Evolutionary conservation across 2,888 invertebrate genomes (phyloP).

Genomic region (Tetheella fluctuosa): DNA sequence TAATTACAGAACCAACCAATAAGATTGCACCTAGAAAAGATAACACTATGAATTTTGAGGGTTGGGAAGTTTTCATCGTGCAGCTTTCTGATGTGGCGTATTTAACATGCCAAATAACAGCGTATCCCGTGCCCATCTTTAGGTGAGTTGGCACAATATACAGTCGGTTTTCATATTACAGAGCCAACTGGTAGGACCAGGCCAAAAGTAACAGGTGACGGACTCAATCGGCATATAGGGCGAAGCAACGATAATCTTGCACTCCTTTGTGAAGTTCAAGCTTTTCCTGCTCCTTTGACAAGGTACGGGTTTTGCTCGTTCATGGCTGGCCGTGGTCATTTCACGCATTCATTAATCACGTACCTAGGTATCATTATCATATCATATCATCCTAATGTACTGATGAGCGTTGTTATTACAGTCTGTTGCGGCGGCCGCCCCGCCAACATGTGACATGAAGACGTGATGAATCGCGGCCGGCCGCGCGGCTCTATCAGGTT

Average conservation of each 20-base stretch:
- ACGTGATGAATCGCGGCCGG: constrained; percentile 81
- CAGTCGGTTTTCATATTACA: constrained; percentile 72
- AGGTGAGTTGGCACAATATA: constrained; percentile 84
- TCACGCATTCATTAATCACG: constrained; percentile 81
- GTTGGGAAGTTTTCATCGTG: constrained; percentile 86
- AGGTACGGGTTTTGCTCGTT: constrained; percentile 84
- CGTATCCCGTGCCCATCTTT: constrained; percentile 87
- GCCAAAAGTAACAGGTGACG: constrained; percentile 86
- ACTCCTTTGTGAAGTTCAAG: constrained; percentile 91
- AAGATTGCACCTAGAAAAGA: constrained; percentile 86
- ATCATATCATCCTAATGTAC: constrained; percentile 70
- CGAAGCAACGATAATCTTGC: constrained; percentile 80
- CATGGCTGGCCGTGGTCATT: constrained; percentile 68
- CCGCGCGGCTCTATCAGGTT: constrained; percentile 71
- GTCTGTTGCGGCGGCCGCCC: constrained; percentile 74
- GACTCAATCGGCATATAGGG: constrained; percentile 84
- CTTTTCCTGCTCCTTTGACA: constrained; percentile 90
- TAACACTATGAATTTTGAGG: constrained; percentile 82
- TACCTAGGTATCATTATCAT: constrained; percentile 64
- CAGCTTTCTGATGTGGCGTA: constrained; percentile 79
- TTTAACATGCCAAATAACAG: constrained; percentile 87
- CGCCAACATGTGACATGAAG: constrained; percentile 75
- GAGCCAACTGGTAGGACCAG: constrained; percentile 89
- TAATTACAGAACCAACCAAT: constrained; percentile 87
- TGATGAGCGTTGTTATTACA: constrained; percentile 82